Conservation (phyloP, 2,113 vertebrate species). For the Donacobius atricapilla region DNA sequence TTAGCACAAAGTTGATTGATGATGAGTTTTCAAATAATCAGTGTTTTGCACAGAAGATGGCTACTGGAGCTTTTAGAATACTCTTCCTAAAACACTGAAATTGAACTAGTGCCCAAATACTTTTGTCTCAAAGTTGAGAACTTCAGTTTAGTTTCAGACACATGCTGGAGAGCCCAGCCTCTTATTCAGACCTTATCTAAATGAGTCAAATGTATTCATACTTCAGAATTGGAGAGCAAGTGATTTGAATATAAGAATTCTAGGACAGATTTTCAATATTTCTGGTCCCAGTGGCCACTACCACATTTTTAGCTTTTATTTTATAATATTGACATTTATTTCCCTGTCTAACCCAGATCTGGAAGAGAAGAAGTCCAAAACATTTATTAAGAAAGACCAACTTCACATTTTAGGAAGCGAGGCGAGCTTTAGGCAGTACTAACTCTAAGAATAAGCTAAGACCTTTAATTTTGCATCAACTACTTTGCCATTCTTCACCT, state of each 20-base stretch:
- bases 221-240: not conserved
- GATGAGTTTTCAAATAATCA: not conserved
- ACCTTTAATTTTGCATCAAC: not conserved
- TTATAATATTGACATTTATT: not conserved
- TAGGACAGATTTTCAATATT: not conserved
- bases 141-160: not conserved
- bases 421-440: not conserved
- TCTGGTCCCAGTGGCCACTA: not conserved
- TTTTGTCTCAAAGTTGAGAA: not conserved
- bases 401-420: not conserved
- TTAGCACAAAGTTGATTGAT: not conserved
- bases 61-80: not conserved
- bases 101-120: not conserved
- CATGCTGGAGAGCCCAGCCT: fast-evolving
- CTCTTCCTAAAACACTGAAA: not conserved
- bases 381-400: not conserved
- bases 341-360: not conserved
- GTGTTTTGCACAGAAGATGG: not conserved
- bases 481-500: not conserved
- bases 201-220: not conserved
- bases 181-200: not conserved
- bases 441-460: not conserved
- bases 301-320: not conserved
- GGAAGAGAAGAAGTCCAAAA: not conserved
- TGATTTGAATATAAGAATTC: not conserved